Evolutionary conservation across 2,113 vertebrate species (phyloP).

Genomic region (Chiloscyllium plagiosum): DNA sequence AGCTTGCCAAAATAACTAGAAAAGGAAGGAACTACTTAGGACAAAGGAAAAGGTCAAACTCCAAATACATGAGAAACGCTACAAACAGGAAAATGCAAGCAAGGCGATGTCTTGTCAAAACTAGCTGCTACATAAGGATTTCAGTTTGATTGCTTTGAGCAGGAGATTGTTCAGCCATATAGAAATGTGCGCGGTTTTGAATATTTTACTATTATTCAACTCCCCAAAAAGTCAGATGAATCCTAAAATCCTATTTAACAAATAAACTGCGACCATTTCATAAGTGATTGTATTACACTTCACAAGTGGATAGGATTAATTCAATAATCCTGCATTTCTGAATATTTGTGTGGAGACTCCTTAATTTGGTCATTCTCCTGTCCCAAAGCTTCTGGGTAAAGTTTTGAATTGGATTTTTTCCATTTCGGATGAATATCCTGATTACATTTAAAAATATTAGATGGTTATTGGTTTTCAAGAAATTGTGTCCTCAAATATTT

Average conservation of each 20-base stretch:
- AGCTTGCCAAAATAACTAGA: not conserved
- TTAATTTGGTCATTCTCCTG: not conserved
- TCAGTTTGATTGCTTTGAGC: conserved; percentile 7
- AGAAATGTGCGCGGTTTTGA: not conserved
- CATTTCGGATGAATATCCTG: not conserved
- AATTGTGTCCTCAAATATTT: not conserved
- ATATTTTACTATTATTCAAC: not conserved
- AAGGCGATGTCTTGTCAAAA: not conserved
- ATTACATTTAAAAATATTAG: not conserved
- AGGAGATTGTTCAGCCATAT: not conserved
- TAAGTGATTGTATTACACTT: not conserved
- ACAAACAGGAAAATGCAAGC: conserved; percentile 28
- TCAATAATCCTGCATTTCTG: not conserved
- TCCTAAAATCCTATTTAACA: not conserved
- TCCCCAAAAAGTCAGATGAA: not conserved
- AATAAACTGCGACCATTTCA: not conserved
- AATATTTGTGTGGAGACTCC: not conserved
- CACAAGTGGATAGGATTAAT: not conserved
- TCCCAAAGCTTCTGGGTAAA: not conserved
- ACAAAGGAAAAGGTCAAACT: conserved; percentile 29
- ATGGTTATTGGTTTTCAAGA: not conserved
- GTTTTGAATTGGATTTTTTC: not conserved
- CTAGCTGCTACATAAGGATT: not conserved
- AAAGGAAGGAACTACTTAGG: conserved; percentile 34
- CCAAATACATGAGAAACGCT: not conserved